Conservation (phyloP, 2,888 invertebrate genomes). For the Sminthurides aquaticus region DNA sequence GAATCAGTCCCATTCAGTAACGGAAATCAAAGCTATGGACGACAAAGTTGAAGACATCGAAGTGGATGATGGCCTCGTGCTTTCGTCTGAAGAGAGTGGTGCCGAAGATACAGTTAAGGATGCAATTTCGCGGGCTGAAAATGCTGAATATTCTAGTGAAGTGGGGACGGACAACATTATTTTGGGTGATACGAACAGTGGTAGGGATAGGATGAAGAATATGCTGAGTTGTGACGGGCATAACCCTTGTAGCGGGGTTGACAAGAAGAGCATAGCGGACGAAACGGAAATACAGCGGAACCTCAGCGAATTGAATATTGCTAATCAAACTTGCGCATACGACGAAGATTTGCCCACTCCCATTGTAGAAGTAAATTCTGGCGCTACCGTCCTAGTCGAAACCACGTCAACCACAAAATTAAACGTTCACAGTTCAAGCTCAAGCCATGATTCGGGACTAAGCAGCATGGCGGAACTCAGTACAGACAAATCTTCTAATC, state of each 20-base stretch:
- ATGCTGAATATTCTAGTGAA: neutral
- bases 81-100: slow-evolving; percentile 15
- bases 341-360: slow-evolving; percentile 24
- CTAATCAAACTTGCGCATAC: slow-evolving; percentile 12
- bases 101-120: slow-evolving; percentile 22
- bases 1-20: neutral
- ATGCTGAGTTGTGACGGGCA: slow-evolving; percentile 7
- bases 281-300: neutral
- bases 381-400: slow-evolving; percentile 17
- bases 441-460: slow-evolving; percentile 40
- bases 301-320: slow-evolving; percentile 8
- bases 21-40: neutral
- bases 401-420: slow-evolving; percentile 15
- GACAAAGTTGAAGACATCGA: slow-evolving; percentile 10
- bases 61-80: slow-evolving; percentile 5
- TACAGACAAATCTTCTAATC: slow-evolving; percentile 9
- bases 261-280: neutral
- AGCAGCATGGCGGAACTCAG: slow-evolving; percentile 37
- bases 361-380: slow-evolving; percentile 19
- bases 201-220: slow-evolving; percentile 9
- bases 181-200: slow-evolving; percentile 13
- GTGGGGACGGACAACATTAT: slow-evolving; percentile 7
- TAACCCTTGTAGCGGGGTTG: slow-evolving; percentile 2
- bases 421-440: slow-evolving; percentile 34
- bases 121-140: neutral